Base-by-base conservation (phyloP, 2,888 invertebrate genomes). In the Zhengitettix transpicula region DNA sequence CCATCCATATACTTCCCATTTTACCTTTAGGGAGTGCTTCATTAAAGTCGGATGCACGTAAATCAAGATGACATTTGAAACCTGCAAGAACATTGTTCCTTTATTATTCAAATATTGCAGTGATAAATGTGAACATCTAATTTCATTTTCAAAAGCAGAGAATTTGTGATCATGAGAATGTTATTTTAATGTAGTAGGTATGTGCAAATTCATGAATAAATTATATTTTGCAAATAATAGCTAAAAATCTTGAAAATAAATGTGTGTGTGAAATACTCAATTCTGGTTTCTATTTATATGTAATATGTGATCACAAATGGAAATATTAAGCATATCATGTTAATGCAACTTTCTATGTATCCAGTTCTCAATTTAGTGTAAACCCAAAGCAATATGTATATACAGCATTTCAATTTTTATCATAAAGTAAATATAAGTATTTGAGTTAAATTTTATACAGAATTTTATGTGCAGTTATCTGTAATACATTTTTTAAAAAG, bases 301-400 rank as follows among this genome's bases (percentile, higher is more conserved):
- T 55, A 40, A 17, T n/a, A n/a, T 41, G 55, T 55, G 55, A 55
- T 55, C 15, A 40, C 55, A 55, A 16, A 12, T 40, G 41, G n/a
- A 55, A 55, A 55, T 55, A 55, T 40, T 55, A 55, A 40, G 55
- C 55, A 55, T 55, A 55, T 55, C 55, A 55, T 40, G 41, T 55
- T 28, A 17, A 40, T 41, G 55, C 55, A 55, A 55, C n/a, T 40
- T 55, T 55, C 14, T 41, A 14, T 40, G 55, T 55, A 40, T 55
- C 55, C 55, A 55, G n/a, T 28, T 17, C 12, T 16, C 12, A n/a
- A 53, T 55, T 55, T 55, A 55, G 28, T 55, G 55, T 53, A 16
- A 17, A 17, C 40, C 17, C n/a, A 41, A 55, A 55, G 55, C 55
- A 55, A 55, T 55, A 55, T 55, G 55, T 55, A 55, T 40, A 55